Conservation (phyloP, 2,888 invertebrate species). For the Callosobruchus maculatus region DNA sequence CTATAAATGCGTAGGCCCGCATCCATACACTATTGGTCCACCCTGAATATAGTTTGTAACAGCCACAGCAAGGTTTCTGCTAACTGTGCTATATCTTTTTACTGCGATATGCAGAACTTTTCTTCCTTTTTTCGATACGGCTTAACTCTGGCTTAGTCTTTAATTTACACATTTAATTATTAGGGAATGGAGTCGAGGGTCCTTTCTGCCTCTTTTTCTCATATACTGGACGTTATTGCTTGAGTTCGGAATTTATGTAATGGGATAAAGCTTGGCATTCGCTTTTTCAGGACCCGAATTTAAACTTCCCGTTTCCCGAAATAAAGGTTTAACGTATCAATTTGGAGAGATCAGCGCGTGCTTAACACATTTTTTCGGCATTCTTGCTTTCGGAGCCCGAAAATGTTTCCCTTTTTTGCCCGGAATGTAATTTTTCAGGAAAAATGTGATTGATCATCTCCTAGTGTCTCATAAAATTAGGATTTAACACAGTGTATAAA, state of each 20-base stretch:
- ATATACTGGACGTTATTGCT: not conserved
- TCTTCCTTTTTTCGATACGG: not conserved
- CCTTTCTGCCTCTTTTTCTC: not conserved
- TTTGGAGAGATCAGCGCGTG: not conserved
- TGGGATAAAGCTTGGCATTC: not conserved
- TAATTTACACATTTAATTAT: not conserved
- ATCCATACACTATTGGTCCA: no score
- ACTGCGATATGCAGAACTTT: not conserved
- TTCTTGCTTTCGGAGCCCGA: not conserved
- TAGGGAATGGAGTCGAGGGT: not conserved
- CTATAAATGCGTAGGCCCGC: no score
- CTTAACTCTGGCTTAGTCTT: not conserved
- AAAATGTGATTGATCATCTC: not conserved
- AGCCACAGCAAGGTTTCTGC: no score
- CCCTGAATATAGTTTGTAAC: no score
- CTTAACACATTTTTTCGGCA: not conserved
- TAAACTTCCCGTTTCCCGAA: not conserved
- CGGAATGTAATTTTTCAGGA: not conserved
- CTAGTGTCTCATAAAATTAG: no score
- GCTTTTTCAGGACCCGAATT: not conserved
- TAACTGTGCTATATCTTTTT: not conserved
- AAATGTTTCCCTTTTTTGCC: not conserved
- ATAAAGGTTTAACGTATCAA: not conserved
- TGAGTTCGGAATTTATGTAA: not conserved
- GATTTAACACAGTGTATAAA: no score